Evolutionary conservation across 2,888 invertebrate species (phyloP).

Genomic region (Dolichomitus sp.): DNA sequence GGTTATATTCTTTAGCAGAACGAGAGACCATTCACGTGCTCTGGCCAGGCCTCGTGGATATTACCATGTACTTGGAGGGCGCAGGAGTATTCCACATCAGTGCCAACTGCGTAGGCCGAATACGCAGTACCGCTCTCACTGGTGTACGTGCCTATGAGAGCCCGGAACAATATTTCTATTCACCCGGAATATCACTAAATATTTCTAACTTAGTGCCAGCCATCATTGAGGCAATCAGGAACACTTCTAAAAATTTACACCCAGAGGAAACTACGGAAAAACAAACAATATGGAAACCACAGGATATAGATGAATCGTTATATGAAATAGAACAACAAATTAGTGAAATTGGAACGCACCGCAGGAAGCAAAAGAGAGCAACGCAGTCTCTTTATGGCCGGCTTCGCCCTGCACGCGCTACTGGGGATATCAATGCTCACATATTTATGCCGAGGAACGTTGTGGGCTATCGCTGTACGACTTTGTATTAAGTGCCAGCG

Average conservation of each 20-base stretch:
- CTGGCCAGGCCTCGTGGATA: neutral
- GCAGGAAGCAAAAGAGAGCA: too few relatives aligned
- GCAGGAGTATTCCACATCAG: neutral
- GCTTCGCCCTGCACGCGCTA: too few relatives aligned
- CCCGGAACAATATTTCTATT: neutral
- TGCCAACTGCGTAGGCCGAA: neutral
- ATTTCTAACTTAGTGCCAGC: neutral
- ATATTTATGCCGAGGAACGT: too few relatives aligned
- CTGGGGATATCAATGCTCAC: too few relatives aligned
- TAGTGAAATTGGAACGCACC: slow-evolving; percentile 1
- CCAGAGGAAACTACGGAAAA: too few relatives aligned
- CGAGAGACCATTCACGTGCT: neutral
- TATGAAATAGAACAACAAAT: neutral
- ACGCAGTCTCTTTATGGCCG: too few relatives aligned
- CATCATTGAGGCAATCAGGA: neutral
- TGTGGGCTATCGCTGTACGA: too few relatives aligned
- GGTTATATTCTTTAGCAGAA: neutral
- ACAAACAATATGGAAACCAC: neutral
- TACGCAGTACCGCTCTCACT: neutral
- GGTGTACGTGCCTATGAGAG: neutral
- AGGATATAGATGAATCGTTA: neutral
- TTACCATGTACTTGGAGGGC: neutral
- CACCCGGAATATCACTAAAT: neutral
- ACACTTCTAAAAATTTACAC: neutral
- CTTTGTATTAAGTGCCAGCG: too few relatives aligned